Evolutionary conservation across 2,113 vertebrate genomes (phyloP).

Genomic region (Carassius gibelio): DNA sequence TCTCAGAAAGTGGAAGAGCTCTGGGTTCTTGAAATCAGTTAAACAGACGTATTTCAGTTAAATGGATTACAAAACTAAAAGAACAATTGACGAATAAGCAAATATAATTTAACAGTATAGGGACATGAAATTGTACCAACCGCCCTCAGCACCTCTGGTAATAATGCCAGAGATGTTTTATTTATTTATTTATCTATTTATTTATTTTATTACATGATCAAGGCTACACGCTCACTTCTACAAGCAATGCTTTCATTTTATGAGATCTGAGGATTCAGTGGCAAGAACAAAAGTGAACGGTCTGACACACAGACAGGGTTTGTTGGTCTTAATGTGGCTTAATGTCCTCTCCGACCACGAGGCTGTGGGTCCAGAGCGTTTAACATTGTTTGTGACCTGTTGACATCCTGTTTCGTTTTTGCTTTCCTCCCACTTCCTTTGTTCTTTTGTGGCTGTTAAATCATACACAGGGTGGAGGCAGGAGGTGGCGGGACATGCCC

Average conservation of each 20-base stretch:
- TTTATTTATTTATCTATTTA: neutral
- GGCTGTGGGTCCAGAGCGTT: neutral
- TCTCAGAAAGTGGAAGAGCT: neutral
- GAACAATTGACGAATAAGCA: neutral
- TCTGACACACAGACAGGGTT: neutral
- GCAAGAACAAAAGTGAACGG: neutral
- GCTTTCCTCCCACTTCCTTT: conserved; percentile 11
- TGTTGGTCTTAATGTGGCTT: neutral
- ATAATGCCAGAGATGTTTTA: neutral
- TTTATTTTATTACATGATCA: neutral
- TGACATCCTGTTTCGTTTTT: conserved; percentile 36
- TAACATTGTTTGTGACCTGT: conserved; percentile 32
- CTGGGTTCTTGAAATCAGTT: neutral
- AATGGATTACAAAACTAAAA: neutral
- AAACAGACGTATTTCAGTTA: neutral
- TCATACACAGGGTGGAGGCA: conserved; percentile 17
- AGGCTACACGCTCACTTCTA: neutral
- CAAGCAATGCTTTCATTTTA: conserved; percentile 26
- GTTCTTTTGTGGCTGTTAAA: conserved; percentile 9
- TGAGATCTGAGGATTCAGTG: neutral
- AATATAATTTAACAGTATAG: neutral
- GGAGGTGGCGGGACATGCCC: neutral
- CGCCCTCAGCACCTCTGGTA: neutral
- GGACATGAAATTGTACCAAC: neutral
- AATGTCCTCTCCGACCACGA: neutral